Base-by-base conservation (phyloP, 2,113 vertebrate species). In the Danionella cerebrum region DNA sequence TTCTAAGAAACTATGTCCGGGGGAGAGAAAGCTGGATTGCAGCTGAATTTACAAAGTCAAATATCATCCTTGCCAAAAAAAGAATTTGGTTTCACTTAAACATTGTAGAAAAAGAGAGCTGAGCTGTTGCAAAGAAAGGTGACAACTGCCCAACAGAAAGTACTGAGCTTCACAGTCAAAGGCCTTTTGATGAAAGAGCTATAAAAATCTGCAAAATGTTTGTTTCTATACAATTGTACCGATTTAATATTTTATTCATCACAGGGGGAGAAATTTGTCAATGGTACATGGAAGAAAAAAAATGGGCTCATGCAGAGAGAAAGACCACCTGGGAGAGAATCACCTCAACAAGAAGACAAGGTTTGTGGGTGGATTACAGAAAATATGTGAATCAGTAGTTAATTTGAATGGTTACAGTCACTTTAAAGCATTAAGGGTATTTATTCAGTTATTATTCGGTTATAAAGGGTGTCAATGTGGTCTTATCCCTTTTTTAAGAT, bases 241-340 rank as follows among this genome's bases (percentile, higher is more conserved):
- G 13, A 35, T 13, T 35, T 3, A 4, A 35, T 25, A 6, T 41
- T 14, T 31, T 55, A 38, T n/a, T n/a, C 54, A 39, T 63, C 62
- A 21, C 74, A 89, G 84, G 54, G 74, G 3, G 75, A 74, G 33
- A 80, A 78, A 54, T 33, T 72, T 42, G 76, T 67, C 67, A 82
- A 57, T 7, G 72, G 71, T 18, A 16, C 74, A 1, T 78, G 77
- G 81, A 85, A 79, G 78, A 88, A 79, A 76, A 88, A 72, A 67
- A 89, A 89, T 58, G 86, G 85, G 48, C 71, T 89, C 60, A 83
- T 85, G 72, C 79, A 79, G 33, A 81, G 84, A 77, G 86, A 83
- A 70, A 82, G 85, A 48, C 85, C 87, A 2, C 80, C 84, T 59
- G 85, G 87, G 65, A 78, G 82, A 59, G 88, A 90, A 80, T 81